Base-by-base conservation (phyloP, 2,888 invertebrate genomes). In the Steinernema scapterisci region DNA sequence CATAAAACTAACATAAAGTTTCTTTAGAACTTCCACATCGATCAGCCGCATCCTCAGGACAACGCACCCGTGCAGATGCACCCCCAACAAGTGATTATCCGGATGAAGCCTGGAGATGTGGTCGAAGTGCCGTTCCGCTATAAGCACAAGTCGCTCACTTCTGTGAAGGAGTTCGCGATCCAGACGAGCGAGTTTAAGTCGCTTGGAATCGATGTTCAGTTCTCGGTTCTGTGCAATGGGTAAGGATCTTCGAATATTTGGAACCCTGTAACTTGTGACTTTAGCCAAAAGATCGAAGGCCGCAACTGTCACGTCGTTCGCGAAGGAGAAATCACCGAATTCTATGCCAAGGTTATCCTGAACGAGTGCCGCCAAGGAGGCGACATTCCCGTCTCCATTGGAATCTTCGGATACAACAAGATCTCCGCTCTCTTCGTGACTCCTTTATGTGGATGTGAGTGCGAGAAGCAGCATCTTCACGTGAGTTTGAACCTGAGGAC, bases 391-490 rank as follows among this genome's bases (percentile, higher is more conserved):
- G 76, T 85, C 19, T 85, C 85, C 1, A 79, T 87, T 23, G 85
- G 87, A 25, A 80, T 87, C 46, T 79, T 80, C 48, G 87, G 87
- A 19, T 83, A 85, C 76, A 81, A 79, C 76, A 80, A 38, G 71
- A 76, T 73, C 38, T 73, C 72, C 51, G 75, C 75, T 2, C 44
- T 75, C 7, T 79, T 81, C 72, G 79, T 86, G 43, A 83, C 84
- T 6, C 84, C 87, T 13, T 72, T 85, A 13, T 87, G 87, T 76
- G 85, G 84, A 9, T 87, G 87, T 75, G 86, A 87, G 31, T 87
- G 87, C 76, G 87, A 87, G 54, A 84, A 83, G 54, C 76, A 78
- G 16, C 80, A 83, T 23, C 48, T 77, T 38, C 83, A 85, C 44
- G 83, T 77, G 31, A 38, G 63, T 27, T 13, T 63, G 21, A 52